Evolutionary conservation across 2,113 vertebrate species (phyloP).

Genomic region (Nesogale talazaci): DNA sequence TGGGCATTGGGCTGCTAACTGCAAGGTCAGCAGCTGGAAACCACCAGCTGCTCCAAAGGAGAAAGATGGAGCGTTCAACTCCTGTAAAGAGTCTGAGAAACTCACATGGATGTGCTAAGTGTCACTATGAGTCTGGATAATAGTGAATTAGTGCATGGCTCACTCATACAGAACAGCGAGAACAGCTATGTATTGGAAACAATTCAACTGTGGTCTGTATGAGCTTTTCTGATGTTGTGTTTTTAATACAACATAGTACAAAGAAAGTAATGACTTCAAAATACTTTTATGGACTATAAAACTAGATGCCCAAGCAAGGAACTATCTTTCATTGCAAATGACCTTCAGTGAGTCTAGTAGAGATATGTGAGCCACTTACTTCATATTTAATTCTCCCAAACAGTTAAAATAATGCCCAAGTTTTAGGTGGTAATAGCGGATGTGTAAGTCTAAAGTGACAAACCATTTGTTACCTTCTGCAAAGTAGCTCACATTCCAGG

Average conservation of each 20-base stretch:
- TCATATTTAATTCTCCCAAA: not conserved
- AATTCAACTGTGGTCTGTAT: no score
- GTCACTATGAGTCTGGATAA: no score
- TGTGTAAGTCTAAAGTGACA: not conserved
- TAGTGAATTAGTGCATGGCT: no score
- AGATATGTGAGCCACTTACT: not conserved
- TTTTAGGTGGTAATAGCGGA: not conserved
- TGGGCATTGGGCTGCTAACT: no score
- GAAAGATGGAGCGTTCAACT: no score
- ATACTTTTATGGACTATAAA: not conserved
- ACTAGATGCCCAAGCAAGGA: not conserved
- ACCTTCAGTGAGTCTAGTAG: not conserved
- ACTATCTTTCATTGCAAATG: not conserved
- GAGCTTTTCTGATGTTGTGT: no score
- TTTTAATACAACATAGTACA: not conserved
- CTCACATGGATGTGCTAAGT: no score
- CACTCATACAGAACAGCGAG: no score
- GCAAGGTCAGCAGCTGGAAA: no score
- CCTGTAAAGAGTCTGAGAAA: no score
- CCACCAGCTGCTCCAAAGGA: no score
- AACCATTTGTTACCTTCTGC: not conserved
- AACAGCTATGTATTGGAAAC: no score
- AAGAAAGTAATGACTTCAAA: not conserved
- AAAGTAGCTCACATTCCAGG: not conserved
- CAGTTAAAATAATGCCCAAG: not conserved